Conservation (phyloP, 1,140 invertebrate genomes). For the Sesamia nonagrioides region DNA sequence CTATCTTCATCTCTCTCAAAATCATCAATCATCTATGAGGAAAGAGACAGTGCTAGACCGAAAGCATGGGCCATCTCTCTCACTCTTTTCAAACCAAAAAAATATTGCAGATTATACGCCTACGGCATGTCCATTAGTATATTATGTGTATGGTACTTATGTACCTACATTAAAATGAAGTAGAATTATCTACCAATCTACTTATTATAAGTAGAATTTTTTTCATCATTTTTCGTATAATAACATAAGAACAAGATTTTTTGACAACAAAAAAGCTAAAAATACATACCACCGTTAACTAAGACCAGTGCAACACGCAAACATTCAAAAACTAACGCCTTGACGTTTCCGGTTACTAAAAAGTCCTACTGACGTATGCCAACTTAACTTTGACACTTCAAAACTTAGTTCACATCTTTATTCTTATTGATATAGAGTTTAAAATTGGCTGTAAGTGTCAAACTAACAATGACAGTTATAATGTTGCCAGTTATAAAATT, state of each 20-base stretch:
- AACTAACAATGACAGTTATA: neutral
- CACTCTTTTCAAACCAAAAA: too few relatives aligned
- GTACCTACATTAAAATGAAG: neutral
- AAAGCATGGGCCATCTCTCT: too few relatives aligned
- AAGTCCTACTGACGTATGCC: conserved; percentile 61
- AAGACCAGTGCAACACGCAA: conserved; percentile 63
- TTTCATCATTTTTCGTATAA: neutral
- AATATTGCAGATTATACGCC: too few relatives aligned
- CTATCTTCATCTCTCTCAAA: too few relatives aligned
- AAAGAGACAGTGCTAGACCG: too few relatives aligned
- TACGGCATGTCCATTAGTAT: too few relatives aligned
- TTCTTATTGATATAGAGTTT: conserved; percentile 39
- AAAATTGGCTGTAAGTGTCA: conserved; percentile 38
- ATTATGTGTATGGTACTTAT: too few relatives aligned
- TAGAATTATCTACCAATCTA: neutral
- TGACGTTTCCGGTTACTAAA: conserved; percentile 78
- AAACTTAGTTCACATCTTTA: conserved; percentile 30
- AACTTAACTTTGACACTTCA: conserved; percentile 42
- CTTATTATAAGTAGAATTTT: neutral
- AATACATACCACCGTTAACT: conserved; percentile 52
- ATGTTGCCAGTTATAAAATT: conserved; percentile 41
- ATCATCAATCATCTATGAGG: too few relatives aligned
- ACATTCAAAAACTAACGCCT: conserved; percentile 71
- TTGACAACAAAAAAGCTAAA: conserved; percentile 37
- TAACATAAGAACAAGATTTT: conserved; percentile 4